Conservation (phyloP, 2,888 invertebrate species). For the Antitype chi region DNA sequence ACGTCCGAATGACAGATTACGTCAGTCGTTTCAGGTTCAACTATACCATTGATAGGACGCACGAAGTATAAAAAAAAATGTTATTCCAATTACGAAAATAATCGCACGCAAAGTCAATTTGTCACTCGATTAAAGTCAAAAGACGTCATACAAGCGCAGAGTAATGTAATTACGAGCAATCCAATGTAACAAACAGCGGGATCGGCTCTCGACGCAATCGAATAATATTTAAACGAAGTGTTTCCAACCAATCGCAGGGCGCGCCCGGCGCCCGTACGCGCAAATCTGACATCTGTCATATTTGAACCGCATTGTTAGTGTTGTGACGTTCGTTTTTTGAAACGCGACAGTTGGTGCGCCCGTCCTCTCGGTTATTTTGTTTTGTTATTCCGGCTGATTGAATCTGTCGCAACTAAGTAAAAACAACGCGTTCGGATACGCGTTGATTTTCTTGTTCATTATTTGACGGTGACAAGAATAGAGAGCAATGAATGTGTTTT, state of each 20-base stretch:
- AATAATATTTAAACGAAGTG: constrained; percentile 77
- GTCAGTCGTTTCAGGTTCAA: constrained; percentile 29
- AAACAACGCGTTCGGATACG: constrained; percentile 59
- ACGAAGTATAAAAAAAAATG: constrained; percentile 32
- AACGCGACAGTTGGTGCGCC: constrained; percentile 84
- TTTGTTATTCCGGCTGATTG: constrained; percentile 80
- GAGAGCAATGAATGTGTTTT: constrained; percentile 44
- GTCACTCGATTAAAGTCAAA: constrained; percentile 82
- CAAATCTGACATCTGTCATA: constrained; percentile 88
- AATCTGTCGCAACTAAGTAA: constrained; percentile 73
- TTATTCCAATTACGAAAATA: constrained; percentile 68
- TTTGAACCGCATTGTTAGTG: constrained; percentile 78
- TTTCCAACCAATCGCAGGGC: constrained; percentile 75
- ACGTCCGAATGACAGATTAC: no score
- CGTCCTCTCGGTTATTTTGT: constrained; percentile 71
- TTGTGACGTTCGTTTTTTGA: constrained; percentile 83
- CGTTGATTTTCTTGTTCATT: constrained; percentile 60
- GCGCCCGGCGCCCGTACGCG: constrained; percentile 66
- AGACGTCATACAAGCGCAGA: constrained; percentile 73
- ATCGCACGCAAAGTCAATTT: constrained; percentile 81
- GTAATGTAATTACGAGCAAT: constrained; percentile 83
- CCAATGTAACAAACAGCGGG: constrained; percentile 79
- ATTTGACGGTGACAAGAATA: constrained; percentile 59
- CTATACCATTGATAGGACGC: constrained; percentile 23
- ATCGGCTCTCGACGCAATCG: constrained; percentile 69